Conservation (phyloP, 2,797 vertebrate species). For the Danio tinwini region DNA sequence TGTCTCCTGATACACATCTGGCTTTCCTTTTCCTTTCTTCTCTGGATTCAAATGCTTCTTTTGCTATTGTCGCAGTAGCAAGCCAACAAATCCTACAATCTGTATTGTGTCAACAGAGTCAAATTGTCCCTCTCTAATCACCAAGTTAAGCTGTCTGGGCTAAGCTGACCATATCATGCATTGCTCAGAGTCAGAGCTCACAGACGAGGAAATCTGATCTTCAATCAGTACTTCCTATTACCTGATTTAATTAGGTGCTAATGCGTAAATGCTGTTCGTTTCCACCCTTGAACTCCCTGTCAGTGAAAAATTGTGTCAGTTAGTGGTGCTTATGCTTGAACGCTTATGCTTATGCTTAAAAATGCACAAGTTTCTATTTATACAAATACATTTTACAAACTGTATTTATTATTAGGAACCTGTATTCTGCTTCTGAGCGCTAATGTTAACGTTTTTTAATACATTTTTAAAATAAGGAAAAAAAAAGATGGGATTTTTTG, state of each 20-base stretch:
- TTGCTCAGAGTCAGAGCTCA: slow-evolving; percentile 7
- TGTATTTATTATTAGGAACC: neutral
- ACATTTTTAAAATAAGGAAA: too few species aligned
- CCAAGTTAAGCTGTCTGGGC: neutral
- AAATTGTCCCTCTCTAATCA: slow-evolving; percentile 11
- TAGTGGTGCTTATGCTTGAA: neutral
- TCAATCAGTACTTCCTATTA: slow-evolving; percentile 38
- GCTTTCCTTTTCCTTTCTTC: slow-evolving; percentile 7
- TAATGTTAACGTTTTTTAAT: neutral
- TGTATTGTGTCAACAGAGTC: neutral
- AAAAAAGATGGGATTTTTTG: too few species aligned
- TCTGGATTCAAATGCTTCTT: slow-evolving; percentile 7
- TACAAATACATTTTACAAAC: neutral
- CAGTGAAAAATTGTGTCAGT: neutral
- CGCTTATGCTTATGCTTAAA: neutral
- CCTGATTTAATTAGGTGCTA: slow-evolving; percentile 55
- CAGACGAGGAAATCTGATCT: slow-evolving; percentile 41
- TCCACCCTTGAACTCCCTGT: neutral
- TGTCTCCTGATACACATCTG: slow-evolving; percentile 50
- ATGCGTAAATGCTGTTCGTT: slow-evolving; percentile 42
- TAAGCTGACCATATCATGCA: slow-evolving; percentile 13
- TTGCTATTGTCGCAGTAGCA: neutral
- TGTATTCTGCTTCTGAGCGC: neutral
- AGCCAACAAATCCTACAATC: slow-evolving; percentile 1
- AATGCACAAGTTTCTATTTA: neutral